phyloP scores from a whole-genome alignment of 1,140 invertebrate genomes.

The Leptinotarsa defecta region DNA sequence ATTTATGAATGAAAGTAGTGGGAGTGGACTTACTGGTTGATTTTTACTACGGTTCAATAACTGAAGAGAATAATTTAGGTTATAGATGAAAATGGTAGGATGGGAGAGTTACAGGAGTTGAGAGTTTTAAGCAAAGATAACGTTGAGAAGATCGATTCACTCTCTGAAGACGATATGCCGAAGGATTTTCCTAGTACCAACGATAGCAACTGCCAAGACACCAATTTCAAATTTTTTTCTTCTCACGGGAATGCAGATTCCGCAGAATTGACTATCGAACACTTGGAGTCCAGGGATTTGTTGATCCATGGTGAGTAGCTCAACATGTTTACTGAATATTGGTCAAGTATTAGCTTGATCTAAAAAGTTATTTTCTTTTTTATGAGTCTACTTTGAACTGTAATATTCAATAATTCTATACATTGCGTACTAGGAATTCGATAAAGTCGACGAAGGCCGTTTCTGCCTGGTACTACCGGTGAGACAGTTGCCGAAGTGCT shows the following conservation, averaged over 20 bases:
- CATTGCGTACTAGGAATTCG: too few species aligned
- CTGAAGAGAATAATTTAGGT: conserved; percentile 34
- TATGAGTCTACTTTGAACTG: too few species aligned
- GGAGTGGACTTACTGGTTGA: too few species aligned
- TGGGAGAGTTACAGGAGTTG: conserved; percentile 48
- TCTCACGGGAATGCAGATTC: neutral
- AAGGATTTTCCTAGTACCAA: neutral
- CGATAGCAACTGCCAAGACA: neutral
- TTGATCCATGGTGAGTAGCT: too few species aligned
- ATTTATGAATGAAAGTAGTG: too few species aligned
- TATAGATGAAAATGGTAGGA: conserved; percentile 48
- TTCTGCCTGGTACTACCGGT: too few species aligned
- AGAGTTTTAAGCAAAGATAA: conserved; percentile 60
- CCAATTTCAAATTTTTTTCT: conserved; percentile 6
- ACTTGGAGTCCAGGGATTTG: neutral
- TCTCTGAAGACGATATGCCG: conserved; percentile 7
- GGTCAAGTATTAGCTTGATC: too few species aligned
- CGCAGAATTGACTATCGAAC: neutral
- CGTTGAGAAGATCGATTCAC: conserved; percentile 60
- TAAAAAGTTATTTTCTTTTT: too few species aligned
- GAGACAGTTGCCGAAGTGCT: too few species aligned
- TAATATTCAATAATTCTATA: too few species aligned
- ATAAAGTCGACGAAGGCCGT: too few species aligned
- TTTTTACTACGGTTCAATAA: neutral
- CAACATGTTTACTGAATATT: too few species aligned